Percentiles rank a stretch among this genome's conserved stretches.
phyloP scores from a whole-genome alignment of 2,113 vertebrate genomes.

The Syngnathus typhle region DNA sequence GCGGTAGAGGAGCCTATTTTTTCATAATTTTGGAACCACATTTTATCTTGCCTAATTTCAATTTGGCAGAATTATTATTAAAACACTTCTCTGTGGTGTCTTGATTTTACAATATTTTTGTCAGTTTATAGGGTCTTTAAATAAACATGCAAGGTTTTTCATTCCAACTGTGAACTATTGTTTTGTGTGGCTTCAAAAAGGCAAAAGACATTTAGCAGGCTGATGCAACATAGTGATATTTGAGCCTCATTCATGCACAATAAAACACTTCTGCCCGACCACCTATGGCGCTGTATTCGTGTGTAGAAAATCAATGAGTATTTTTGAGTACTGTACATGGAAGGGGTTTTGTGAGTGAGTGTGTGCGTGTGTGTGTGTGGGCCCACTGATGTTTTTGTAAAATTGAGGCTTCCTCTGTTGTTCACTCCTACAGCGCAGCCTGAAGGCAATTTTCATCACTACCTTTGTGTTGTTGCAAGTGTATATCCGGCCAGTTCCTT shows the following conservation, averaged over 20 bases:
- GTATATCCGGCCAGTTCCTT: conserved; percentile 23
- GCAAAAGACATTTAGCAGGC: conserved; percentile 59
- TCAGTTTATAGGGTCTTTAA: too few species aligned
- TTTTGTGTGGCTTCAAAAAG: conserved; percentile 54
- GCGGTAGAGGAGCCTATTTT: too few species aligned
- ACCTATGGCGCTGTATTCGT: conserved; percentile 52
- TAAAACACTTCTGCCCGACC: conserved; percentile 66
- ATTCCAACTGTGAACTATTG: conserved; percentile 18
- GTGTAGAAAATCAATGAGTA: conserved; percentile 39
- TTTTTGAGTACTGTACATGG: conserved; percentile 37
- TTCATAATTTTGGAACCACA: too few species aligned
- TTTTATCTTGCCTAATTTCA: too few species aligned
- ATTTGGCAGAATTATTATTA: too few species aligned
- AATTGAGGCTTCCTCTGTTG: conserved; percentile 50
- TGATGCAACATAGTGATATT: conserved; percentile 69
- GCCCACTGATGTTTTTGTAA: conserved; percentile 40
- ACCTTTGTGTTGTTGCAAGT: conserved; percentile 33
- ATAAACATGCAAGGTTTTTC: too few species aligned
- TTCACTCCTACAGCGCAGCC: conserved; percentile 57
- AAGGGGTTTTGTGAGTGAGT: conserved; percentile 23
- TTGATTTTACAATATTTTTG: too few species aligned
- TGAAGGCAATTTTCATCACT: conserved; percentile 57
- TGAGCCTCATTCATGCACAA: conserved; percentile 61
- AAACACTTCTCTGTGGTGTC: too few species aligned
- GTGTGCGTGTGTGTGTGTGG: conserved; percentile 15